Evolutionary conservation across 2,113 vertebrate genomes (phyloP).

Genomic region (Chionomys nivalis): DNA sequence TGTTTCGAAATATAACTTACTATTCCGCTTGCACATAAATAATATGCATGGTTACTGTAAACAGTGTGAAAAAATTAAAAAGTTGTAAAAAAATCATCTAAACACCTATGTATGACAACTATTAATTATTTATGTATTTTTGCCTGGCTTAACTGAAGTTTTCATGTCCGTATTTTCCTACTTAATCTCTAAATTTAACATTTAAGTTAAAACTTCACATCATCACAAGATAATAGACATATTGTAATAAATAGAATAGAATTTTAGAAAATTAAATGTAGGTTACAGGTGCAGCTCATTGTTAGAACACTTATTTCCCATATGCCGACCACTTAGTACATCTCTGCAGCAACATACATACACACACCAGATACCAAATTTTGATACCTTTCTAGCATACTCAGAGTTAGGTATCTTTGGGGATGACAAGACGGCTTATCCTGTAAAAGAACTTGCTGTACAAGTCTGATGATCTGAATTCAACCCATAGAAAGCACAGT

Average conservation of each 20-base stretch:
- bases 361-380: background rate
- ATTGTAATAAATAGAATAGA: background rate
- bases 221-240: background rate
- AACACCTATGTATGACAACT: background rate
- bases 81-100: background rate
- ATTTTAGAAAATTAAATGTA: background rate
- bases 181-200: background rate
- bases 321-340: background rate
- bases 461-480: background rate
- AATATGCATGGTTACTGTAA: background rate
- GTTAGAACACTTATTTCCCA: background rate
- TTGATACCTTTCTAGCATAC: background rate
- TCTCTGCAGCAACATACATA: background rate
- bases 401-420: background rate
- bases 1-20: background rate
- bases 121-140: slow-evolving; percentile 25
- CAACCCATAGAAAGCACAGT: background rate
- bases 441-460: background rate
- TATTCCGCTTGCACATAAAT: background rate
- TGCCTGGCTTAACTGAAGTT: background rate
- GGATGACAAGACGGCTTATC: no score
- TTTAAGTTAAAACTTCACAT: background rate
- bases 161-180: slow-evolving; percentile 1
- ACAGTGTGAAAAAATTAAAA: background rate
- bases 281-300: background rate